Evolutionary conservation across 2,888 invertebrate genomes (phyloP).

Genomic region (Caenorhabditis sp.): DNA sequence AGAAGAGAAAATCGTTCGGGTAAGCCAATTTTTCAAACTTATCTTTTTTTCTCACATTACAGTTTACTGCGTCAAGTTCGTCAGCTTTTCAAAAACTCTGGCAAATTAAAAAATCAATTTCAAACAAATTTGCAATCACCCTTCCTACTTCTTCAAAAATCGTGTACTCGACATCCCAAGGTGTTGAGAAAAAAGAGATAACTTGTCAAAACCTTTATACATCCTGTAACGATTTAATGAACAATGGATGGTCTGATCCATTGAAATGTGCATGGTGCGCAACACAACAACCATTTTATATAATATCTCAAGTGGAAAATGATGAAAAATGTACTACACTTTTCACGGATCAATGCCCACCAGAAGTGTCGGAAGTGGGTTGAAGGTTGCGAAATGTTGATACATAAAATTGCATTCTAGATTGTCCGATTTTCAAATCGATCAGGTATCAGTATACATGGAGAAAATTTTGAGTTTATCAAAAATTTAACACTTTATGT

Average conservation of each 20-base stretch:
- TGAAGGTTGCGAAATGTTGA: neutral
- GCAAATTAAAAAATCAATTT: neutral
- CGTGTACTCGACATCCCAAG: slow-evolving; percentile 15
- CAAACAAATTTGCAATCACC: slow-evolving; percentile 5
- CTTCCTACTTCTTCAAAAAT: slow-evolving; percentile 8
- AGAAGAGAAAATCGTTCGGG: slow-evolving; percentile 15
- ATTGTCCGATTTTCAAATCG: slow-evolving; percentile 26
- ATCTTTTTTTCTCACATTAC: too few relatives aligned
- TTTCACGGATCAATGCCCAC: slow-evolving; percentile 42
- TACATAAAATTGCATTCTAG: slow-evolving; percentile 1
- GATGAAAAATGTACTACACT: slow-evolving; percentile 30
- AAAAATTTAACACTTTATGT: slow-evolving; percentile 33
- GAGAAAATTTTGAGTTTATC: slow-evolving; percentile 27
- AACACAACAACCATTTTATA: slow-evolving; percentile 22
- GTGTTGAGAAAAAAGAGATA: slow-evolving; percentile 16
- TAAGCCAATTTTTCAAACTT: too few relatives aligned
- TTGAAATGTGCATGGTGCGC: slow-evolving; percentile 61
- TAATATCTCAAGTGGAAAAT: slow-evolving; percentile 29
- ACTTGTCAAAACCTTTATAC: slow-evolving; percentile 54
- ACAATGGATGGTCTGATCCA: slow-evolving; percentile 49
- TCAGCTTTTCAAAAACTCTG: neutral
- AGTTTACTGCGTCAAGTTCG: slow-evolving; percentile 15
- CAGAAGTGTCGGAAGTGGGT: slow-evolving; percentile 37
- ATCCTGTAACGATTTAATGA: slow-evolving; percentile 43
- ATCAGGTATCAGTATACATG: slow-evolving; percentile 23